Evolutionary conservation across 1,140 invertebrate species (phyloP), one percentile per base, ranked within the genome.

Genomic region (Capitella teleta): DNA sequence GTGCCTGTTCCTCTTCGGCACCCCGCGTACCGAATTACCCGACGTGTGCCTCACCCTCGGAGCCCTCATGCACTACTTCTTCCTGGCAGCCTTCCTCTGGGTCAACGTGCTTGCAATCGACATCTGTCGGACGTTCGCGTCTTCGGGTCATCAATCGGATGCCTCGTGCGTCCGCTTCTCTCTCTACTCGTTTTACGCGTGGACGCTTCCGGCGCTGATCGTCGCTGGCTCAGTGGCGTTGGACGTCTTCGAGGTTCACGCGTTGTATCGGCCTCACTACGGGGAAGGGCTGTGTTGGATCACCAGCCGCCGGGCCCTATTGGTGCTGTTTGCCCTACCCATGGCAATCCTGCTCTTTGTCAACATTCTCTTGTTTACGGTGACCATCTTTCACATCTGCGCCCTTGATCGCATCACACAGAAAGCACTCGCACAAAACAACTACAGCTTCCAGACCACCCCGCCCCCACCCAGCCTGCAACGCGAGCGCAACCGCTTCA

Each of bases 51-150:
- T 50, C 14, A 57, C 61, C 2, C 50, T 74, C 19, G 76, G 70
- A 5, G 58, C 76, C 1, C 28, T 67, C 12, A 75, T 74, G 21
- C 76, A 76, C 51, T 79, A 76, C 60, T 53, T 61, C 37, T 78
- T 77, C 57, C 61, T 79, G 48, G 64, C 72, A 0, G 66, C 77
- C 0, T 79, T 79, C 58, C 72, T 73, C 41, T 79, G 78, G 78
- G 78, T 77, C 73, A 72, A 75, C 37, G 67, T 74, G 1, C 72
- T 80, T 59, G 71, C 78, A 0, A 76, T 75, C 58, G 78, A 79
- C 55, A 72, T 79, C 5, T 79, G 73, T 63, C 64, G 73, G 24
- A 92, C 87, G 2, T 75, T 76, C 63, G 56, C 60, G 6, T 54
- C 78, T 8, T 32, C 8, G 18, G 18, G 19, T 25, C 12, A 32